Conservation (phyloP, 1,140 invertebrate species). For the Brachionus paranguensis region DNA sequence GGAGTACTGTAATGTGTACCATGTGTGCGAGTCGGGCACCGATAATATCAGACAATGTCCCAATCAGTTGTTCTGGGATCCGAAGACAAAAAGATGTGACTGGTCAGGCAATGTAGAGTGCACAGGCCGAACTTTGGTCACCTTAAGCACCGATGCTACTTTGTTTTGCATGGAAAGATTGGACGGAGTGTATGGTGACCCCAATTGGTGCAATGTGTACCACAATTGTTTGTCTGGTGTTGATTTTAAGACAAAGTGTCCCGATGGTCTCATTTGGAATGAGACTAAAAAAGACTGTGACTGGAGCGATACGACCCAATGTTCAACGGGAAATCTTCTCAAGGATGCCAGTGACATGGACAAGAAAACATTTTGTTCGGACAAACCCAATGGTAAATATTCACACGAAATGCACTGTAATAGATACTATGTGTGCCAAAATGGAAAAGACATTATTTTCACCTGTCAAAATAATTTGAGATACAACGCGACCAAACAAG, state of each 20-base stretch:
- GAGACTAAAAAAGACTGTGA: conserved; percentile 39
- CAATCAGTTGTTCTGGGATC: conserved; percentile 39
- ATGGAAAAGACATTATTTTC: conserved; percentile 36
- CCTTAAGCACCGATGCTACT: background rate
- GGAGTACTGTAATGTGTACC: conserved; percentile 40
- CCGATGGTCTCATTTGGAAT: conserved; percentile 29
- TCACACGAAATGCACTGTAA: conserved; percentile 39
- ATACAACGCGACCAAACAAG: conserved; percentile 14
- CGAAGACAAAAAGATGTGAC: conserved; percentile 29
- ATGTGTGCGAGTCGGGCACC: conserved; percentile 39
- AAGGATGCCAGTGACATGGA: background rate
- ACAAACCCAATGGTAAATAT: conserved; percentile 40
- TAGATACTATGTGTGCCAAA: conserved; percentile 39
- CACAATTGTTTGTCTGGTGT: conserved; percentile 39
- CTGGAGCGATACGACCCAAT: conserved; percentile 36
- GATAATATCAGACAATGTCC: conserved; percentile 40
- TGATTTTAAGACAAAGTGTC: conserved; percentile 36
- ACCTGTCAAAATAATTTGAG: conserved; percentile 40
- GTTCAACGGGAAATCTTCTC: conserved; percentile 20
- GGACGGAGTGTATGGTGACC: conserved; percentile 35
- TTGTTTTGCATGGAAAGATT: conserved; percentile 38
- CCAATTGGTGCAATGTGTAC: conserved; percentile 38
- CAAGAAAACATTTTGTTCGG: conserved; percentile 27
- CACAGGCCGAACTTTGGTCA: conserved; percentile 30
- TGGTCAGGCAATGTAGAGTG: conserved; percentile 39